phyloP scores from a whole-genome alignment of 1,140 invertebrate genomes.

The Trichonephila inaurata region DNA sequence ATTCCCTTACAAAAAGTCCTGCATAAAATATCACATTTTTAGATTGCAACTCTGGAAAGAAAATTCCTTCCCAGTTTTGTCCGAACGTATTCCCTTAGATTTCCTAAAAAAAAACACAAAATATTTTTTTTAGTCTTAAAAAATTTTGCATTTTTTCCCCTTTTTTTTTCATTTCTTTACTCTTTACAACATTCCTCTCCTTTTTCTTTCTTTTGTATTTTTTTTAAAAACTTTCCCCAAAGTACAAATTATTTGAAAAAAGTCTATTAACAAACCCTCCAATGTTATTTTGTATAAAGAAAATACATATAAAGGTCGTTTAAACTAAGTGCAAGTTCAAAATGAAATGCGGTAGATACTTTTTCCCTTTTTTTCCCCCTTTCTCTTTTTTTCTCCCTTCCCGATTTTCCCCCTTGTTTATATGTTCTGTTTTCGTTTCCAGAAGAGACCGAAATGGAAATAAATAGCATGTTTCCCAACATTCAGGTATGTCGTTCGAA shows the following conservation, averaged over 20 bases:
- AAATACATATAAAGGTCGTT: constrained; percentile 38
- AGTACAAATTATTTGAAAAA: not conserved
- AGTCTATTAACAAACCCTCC: too few species aligned
- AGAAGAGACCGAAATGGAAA: constrained; percentile 5
- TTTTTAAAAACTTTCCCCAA: not conserved
- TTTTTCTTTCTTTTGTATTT: not conserved
- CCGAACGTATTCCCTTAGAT: too few species aligned
- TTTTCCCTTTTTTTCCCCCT: not conserved
- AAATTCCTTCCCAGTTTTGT: too few species aligned
- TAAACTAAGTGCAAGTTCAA: constrained; percentile 30
- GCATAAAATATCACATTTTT: too few species aligned
- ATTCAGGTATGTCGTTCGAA: not conserved
- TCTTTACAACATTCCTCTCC: not conserved
- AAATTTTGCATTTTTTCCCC: not conserved
- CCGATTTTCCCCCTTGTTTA: constrained; percentile 5
- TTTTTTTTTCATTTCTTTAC: not conserved
- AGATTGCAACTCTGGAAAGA: too few species aligned
- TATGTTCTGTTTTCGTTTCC: not conserved
- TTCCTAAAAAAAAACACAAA: too few species aligned
- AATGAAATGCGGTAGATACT: constrained; percentile 47
- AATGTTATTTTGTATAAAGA: not conserved
- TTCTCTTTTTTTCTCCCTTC: not conserved
- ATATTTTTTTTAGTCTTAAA: too few species aligned
- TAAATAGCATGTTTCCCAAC: not conserved
- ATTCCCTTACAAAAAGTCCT: too few species aligned